Base-by-base conservation (phyloP, 2,888 invertebrate species). In the Brachynemurus nebulosus region DNA sequence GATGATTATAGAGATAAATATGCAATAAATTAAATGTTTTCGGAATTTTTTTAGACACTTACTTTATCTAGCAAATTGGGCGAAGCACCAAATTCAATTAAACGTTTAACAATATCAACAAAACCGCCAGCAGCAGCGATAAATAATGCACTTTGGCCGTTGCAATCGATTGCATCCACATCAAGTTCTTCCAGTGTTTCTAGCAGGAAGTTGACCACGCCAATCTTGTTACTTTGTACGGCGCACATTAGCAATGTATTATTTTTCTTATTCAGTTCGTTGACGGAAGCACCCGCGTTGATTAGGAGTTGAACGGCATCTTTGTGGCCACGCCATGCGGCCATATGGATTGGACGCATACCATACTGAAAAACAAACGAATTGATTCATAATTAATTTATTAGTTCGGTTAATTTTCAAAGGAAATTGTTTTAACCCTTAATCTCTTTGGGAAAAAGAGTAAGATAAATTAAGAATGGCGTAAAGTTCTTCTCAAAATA, bases 171-270 rank as follows among this genome's bases (percentile, higher is more conserved):
- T 7, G 72, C 73, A 50, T 76, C 72, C 33, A 76, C 62, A 45
- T 67, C 64, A 14, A 70, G 61, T 46, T 69, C 68, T 51, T 80
- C 78, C 27, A 80, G 65, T 19, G 69, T 71, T 46, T 80, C 78
- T 42, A 80, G 68, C 42, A 86, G 68, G 45, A 76, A 76, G 50
- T 74, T 71, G 40, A 79, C 69, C 7, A 78, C 72, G 47, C 72
- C 70, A n/a, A 81, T 68, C 17, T 74, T 72, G 53, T 80, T 80
- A 50, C 82, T 80, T 45, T 77, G 72, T 41, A 81, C 76, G 6
- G 83, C 85, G 60, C 85, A 86, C 68, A 85, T 85, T 27, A 86
- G 67, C 19, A 82, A 63, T 55, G 78, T 74, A 65, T 80, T 78
- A 52, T 78, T 74, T 66, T 80, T 79, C 81, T 81, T 81, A 58